Base-by-base conservation (phyloP, 2,113 vertebrate genomes). In the Suricata suricatta region DNA sequence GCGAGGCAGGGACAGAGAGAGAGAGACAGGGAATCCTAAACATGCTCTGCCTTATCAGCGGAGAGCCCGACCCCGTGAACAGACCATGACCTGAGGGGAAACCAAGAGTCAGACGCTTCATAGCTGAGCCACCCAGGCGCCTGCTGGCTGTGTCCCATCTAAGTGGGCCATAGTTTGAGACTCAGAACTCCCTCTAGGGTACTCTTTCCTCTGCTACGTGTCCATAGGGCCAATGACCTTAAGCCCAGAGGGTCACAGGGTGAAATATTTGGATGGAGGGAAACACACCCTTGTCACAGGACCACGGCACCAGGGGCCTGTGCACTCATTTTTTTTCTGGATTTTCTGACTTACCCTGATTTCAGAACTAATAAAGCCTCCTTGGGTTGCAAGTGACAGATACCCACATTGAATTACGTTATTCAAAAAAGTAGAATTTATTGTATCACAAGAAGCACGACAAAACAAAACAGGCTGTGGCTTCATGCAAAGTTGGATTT, bases 351-450 rank as follows among this genome's bases (percentile, higher is more conserved):
- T 35, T 35, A 31, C 33, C 35, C 66, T 88, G 19, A 76, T 90
- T 80, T 96, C 64, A 50, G 15, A 25, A 81, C 35, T 96, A 29
- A 80, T 69, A 41, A 92, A 92, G 38, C 25, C 29, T 69, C 27
- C 38, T 95, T 94, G 0, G 54, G 38, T 93, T 74, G 60, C n/a
- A 72, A 72, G 33, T 21, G n/a, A 71, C 29, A 76, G 38, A 88
- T 25, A 79, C 41, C 12, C 44, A 87, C 47, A 90, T 8, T 52
- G 11, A 83, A 82, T 35, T 33, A 29, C 44, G 21, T 60, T 33
- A 68, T 86, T 77, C 11, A 27, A 96, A 93, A 93, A 44, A 63
- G 14, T 10, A 8, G 27, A 82, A 91, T 76, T 44, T 33, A 50
- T 85, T 93, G 85, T 91, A 54, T 57, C 23, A 25, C 2, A 2